Conservation (phyloP, 1,140 invertebrate genomes). For the Camponotus floridanus region DNA sequence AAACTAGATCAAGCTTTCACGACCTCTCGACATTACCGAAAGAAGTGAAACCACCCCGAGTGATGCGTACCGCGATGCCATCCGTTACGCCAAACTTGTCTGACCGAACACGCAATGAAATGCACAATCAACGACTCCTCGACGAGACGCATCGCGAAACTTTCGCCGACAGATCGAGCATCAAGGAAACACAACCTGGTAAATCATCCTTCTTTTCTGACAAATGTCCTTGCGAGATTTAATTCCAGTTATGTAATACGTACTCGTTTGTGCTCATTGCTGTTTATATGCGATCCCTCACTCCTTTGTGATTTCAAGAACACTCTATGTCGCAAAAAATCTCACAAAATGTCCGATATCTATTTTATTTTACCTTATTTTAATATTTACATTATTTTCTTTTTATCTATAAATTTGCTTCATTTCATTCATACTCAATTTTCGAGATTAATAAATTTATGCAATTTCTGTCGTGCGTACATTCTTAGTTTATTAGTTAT, state of each 20-base stretch:
- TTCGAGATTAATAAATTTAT: neutral
- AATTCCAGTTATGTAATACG: neutral
- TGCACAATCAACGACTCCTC: neutral
- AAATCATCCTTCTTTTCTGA: conserved; percentile 16
- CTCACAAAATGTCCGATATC: no score
- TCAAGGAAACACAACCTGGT: conserved; percentile 8
- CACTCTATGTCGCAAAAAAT: neutral
- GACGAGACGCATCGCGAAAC: conserved; percentile 9
- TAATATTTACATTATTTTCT: neutral
- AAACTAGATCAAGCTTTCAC: conserved; percentile 72
- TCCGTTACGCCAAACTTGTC: conserved; percentile 35
- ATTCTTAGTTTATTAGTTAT: neutral
- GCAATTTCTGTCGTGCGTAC: neutral
- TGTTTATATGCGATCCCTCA: neutral
- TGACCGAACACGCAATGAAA: conserved; percentile 9
- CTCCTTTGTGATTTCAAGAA: conserved; percentile 2
- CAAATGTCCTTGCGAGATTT: conserved; percentile 32
- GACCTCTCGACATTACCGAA: conserved; percentile 63
- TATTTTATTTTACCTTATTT: no score
- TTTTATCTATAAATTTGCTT: neutral
- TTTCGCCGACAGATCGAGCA: conserved; percentile 9
- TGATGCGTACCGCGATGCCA: neutral
- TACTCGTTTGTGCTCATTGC: neutral
- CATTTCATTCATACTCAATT: neutral
- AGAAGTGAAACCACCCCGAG: conserved; percentile 61